Percentiles rank a stretch among this genome's conserved stretches.
phyloP scores from a whole-genome alignment of 2,113 vertebrate species.

The Delphinus delphis region DNA sequence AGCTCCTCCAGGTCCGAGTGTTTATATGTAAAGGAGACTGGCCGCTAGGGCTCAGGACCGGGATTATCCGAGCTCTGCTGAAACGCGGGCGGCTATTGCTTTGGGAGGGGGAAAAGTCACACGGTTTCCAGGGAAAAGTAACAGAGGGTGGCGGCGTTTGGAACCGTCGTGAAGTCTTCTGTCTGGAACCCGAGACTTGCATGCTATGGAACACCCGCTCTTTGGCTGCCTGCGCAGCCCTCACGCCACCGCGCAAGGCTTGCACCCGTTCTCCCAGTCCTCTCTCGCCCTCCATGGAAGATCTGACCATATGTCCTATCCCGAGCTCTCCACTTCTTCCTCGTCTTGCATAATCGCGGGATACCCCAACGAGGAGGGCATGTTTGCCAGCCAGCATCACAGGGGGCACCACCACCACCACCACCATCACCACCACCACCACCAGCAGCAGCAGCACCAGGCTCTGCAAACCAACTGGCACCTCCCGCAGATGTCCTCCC shows the following conservation, averaged over 20 bases:
- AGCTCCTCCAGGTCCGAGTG: slow-evolving; percentile 86
- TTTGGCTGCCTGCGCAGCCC: slow-evolving; percentile 98
- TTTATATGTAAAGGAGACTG: slow-evolving; percentile 87
- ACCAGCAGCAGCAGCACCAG: slow-evolving; percentile 86
- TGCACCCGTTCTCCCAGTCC: slow-evolving; percentile 96
- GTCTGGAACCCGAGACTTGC: slow-evolving; percentile 84
- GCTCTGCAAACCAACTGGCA: slow-evolving; percentile 93
- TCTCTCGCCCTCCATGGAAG: slow-evolving; percentile 94
- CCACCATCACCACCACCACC: slow-evolving; percentile 91
- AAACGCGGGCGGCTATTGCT: slow-evolving; percentile 63
- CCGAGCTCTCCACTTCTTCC: slow-evolving; percentile 90
- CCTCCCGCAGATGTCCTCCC: slow-evolving; percentile 91
- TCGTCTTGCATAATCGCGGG: slow-evolving; percentile 95
- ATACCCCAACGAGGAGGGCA: slow-evolving; percentile 93
- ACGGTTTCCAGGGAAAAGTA: slow-evolving; percentile 82
- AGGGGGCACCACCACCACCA: slow-evolving; percentile 88
- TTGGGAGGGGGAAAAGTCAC: neutral
- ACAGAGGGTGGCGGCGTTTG: slow-evolving; percentile 82
- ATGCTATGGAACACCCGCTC: slow-evolving; percentile 97
- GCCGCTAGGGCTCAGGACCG: slow-evolving; percentile 64
- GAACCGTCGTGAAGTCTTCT: slow-evolving; percentile 80
- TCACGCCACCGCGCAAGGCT: slow-evolving; percentile 93
- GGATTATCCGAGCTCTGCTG: slow-evolving; percentile 76
- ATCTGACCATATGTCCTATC: slow-evolving; percentile 97
- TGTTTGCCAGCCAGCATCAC: slow-evolving; percentile 92